Evolutionary conservation across 2,797 vertebrate genomes (phyloP), one percentile per base, ranked within the genome.

Genomic region (Gymnothorax javanicus): DNA sequence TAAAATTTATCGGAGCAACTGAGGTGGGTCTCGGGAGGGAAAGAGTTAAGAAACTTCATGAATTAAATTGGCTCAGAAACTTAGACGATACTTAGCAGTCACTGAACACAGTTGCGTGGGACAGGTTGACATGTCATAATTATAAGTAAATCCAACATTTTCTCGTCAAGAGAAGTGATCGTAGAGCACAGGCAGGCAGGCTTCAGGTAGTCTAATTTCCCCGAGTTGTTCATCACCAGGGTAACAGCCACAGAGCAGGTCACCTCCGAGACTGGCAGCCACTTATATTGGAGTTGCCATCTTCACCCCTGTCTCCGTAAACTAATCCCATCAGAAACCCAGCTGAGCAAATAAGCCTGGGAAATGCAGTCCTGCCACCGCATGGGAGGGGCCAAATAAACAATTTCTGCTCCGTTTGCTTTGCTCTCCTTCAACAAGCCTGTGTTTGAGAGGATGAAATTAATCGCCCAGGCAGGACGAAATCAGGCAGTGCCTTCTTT

Each of bases 211-310:
- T 92, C 89, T 25, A 43, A 43, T 96, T 95, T 95, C 91, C 93
- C 93, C 67, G 85, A 94, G 93, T 89, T 86, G 91, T 94, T 94
- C 94, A 94, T 96, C 87, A 62, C 94, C 92, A 94, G 87, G 93
- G 95, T 94, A 96, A 96, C 94, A 92, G 91, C 88, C 91, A 91
- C 90, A 95, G 92, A 91, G 91, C 94, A 95, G 94, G 95, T 43
- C 94, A 95, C 93, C 92, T 86, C 91, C 87, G 56, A 87, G 84
- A n/a, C 92, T 92, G 93, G 88, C 87, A 91, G 93, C 91, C 91
- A 91, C 93, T 93, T 90, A 91, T 92, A 92, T 93, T 95, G 92
- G 95, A 94, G 94, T 91, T 91, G 88, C 92, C 89, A 50, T 79
- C 79, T 85, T 25, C 54, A n/a, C 64, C 82, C 25, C 87, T 84